Conservation (phyloP, 1,140 invertebrate genomes). For the Mya arenaria region DNA sequence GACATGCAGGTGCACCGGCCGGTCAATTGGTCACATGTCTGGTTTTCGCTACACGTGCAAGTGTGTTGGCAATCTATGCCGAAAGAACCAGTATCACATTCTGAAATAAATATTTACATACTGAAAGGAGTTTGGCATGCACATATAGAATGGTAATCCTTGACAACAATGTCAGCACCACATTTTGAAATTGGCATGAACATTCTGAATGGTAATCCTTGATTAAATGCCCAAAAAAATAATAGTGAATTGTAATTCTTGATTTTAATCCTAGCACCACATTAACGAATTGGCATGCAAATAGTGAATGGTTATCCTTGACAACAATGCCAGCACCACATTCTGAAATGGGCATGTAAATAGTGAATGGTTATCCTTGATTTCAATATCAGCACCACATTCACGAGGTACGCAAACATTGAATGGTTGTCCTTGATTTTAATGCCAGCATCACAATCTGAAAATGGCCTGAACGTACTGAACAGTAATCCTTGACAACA, state of each 20-base stretch:
- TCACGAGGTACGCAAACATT: not conserved
- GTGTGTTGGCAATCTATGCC: too few species aligned
- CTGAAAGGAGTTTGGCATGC: slow-evolving; percentile 5
- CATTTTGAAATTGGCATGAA: not conserved
- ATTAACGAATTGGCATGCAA: not conserved
- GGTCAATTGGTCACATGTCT: too few species aligned
- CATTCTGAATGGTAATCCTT: too few species aligned
- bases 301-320: not conserved
- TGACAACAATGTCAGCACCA: not conserved
- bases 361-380: not conserved
- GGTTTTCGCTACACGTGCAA: too few species aligned
- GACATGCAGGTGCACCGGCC: too few species aligned
- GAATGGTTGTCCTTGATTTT: not conserved
- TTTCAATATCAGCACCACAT: not conserved
- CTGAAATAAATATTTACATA: too few species aligned
- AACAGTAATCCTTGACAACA: too few species aligned
- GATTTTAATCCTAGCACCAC: too few species aligned
- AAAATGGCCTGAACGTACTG: too few species aligned
- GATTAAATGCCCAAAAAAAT: too few species aligned
- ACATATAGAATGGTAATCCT: not conserved
- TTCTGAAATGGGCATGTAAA: not conserved
- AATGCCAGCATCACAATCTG: not conserved
- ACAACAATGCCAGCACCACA: not conserved
- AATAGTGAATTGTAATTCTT: too few species aligned
- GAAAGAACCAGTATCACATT: too few species aligned